Evolutionary conservation across 1,140 invertebrate genomes (phyloP), one percentile per base, ranked within the genome.

Genomic region (Panonychus citri): DNA sequence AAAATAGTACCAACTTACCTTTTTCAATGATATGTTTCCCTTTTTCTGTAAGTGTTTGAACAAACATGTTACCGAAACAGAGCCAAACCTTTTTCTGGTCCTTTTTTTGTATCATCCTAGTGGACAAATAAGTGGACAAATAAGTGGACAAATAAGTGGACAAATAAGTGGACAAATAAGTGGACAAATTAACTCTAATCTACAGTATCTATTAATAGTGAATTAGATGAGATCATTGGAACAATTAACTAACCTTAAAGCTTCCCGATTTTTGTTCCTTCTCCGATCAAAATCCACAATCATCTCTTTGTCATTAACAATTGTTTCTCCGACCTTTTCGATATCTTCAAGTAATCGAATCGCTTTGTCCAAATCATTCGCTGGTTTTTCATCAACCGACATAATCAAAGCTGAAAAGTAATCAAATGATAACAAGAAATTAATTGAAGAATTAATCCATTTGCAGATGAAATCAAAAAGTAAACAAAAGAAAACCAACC

Each of bases 51-150:
- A 43, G 40, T 24, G 54, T 56, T 57, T 56, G 58, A 42, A 61
- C 57, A 37, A 61, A 61, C 57, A 61, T 58, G 42, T 61, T 61
- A 40, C 57, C 60, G 55, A 54, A 58, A 37, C 51, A 58, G 30
- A 61, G 28, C 57, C 60, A 61, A 4, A 56, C 58, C 54, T 60
- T 60, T 59, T 53, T 30, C 7, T 34, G 4, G 5, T 19, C 37
- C 4, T 53, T 17, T 21, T 37, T 21, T 19, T 39, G 17, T 17
- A 37, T 53, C 8, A 21, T 7, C 21, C 34, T 34, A 4, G 3
- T 17, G 13, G 28, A 30, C 1, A 21, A 19, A 37, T 4, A 37
- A 53, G 37, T 13, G n/a, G 17, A 39, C 8, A 39, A 39, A 39
- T 8, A 17, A 10, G 37, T n/a, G n/a, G n/a, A n/a, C n/a, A n/a